These are phyloP conservation scores for Pseudorhombus dupliciocellatus DNA, from an alignment of 2,113 vertebrate genomes.

Conservation along the genomic window DNA sequence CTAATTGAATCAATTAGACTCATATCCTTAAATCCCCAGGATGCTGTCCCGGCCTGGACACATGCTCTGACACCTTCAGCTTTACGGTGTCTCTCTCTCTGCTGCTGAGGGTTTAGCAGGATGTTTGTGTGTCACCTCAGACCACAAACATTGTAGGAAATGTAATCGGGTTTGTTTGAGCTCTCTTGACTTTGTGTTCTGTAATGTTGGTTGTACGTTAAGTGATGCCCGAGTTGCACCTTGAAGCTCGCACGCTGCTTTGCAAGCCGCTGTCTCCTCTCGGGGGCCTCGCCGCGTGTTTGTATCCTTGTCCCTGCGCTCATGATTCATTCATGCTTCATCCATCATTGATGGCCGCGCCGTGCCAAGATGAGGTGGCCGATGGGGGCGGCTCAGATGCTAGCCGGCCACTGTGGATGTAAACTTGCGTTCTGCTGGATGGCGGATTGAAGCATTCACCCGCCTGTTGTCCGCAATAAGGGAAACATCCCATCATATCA, in stretches of 20 bases:
- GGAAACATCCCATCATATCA: neutral
- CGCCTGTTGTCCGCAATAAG: neutral
- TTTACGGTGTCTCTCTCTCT: neutral
- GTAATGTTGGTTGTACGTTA: conserved; percentile 19
- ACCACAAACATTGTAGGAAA: neutral
- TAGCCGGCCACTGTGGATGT: conserved; percentile 31
- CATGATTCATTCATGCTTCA: conserved; percentile 76
- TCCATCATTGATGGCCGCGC: conserved; percentile 75
- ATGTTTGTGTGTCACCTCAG: neutral
- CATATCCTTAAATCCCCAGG: conserved; percentile 38
- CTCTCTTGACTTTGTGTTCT: conserved; percentile 24
- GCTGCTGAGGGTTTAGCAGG: neutral
- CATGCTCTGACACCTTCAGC: conserved; percentile 18
- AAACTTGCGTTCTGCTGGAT: conserved; percentile 30
- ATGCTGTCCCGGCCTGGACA: conserved; percentile 20
- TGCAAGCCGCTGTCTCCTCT: conserved; percentile 13
- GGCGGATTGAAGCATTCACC: neutral
- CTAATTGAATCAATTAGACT: conserved; percentile 66
- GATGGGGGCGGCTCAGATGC: conserved; percentile 55
- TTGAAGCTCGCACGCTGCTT: conserved; percentile 16
- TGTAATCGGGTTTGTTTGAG: no score
- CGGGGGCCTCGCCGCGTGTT: conserved; percentile 44
- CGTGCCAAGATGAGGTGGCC: conserved; percentile 52
- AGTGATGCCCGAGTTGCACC: conserved; percentile 21
- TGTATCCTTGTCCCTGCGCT: conserved; percentile 55